phyloP scores from a whole-genome alignment of 2,797 vertebrate species.

The Chelmon rostratus region DNA sequence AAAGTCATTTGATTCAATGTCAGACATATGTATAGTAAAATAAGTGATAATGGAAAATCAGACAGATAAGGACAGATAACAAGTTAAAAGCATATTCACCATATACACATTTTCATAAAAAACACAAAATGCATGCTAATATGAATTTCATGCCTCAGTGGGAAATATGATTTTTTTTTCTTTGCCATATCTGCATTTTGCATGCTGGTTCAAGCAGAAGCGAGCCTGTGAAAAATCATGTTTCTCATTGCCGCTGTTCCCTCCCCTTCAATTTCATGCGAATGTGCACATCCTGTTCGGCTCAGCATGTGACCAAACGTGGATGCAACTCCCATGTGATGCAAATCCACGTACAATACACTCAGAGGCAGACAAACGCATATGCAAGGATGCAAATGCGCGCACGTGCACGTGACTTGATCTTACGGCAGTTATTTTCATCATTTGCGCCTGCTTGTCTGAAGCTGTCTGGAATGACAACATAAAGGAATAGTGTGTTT shows the following conservation, averaged over 20 bases:
- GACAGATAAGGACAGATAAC: slow-evolving; percentile 8
- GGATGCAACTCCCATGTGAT: slow-evolving; percentile 8
- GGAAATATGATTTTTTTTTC: slow-evolving; percentile 29
- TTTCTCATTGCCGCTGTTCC: slow-evolving; percentile 50
- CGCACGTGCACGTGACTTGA: not conserved
- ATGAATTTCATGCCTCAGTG: slow-evolving; percentile 45
- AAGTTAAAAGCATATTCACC: slow-evolving; percentile 8
- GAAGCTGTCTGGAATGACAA: not conserved
- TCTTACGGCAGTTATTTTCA: not conserved
- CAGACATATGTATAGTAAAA: not conserved
- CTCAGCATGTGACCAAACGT: slow-evolving; percentile 49
- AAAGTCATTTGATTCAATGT: slow-evolving; percentile 1
- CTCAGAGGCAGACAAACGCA: slow-evolving; percentile 14
- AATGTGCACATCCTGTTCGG: slow-evolving; percentile 67
- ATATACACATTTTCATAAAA: slow-evolving; percentile 5
- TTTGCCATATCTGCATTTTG: slow-evolving; percentile 62
- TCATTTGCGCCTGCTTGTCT: not conserved
- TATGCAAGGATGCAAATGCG: not conserved
- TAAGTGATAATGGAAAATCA: slow-evolving; percentile 1
- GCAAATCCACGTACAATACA: not conserved
- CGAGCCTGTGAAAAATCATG: slow-evolving; percentile 47
- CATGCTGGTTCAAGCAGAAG: slow-evolving; percentile 53
- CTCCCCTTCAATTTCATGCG: slow-evolving; percentile 76
- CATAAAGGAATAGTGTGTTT: not conserved
- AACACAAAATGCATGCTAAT: slow-evolving; percentile 29